Base-by-base conservation (phyloP, 2,797 vertebrate species). In the Ctenopoma kingsleyae region DNA sequence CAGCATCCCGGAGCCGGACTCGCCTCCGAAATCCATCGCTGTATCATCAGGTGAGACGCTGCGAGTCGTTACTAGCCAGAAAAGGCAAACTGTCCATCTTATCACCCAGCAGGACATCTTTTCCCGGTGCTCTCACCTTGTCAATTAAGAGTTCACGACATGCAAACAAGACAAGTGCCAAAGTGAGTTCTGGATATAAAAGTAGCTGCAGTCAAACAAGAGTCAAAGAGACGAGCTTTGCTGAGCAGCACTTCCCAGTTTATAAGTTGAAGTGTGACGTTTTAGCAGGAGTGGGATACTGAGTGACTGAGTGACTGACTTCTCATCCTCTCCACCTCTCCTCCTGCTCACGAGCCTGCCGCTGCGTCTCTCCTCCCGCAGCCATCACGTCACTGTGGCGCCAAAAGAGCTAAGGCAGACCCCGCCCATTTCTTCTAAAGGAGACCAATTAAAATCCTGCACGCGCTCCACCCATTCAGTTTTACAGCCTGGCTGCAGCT, bases 1-100 rank as follows among this genome's bases (percentile, higher is more conserved):
- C 57, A 86, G 78, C 84, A 88, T 89, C 71, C 94, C 94, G 3
- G 94, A 95, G 3, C 94, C 94, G 40, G 84, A 88, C 83, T 90
- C 94, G 1, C 56, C 90, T 67, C 71, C 87, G 6, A 53, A 66
- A 2, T 89, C 91, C 54, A 2, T 52, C 65, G 52, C 13, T 8
- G 71, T n/a, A 0, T 55, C 61, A 1, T 62, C 87, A 44, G 73
- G 53, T 25, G 78, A 63, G 40, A 67, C 53, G 11, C 23, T 12
- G 57, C 54, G 16, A 30, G 60, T 52, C 40, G 25, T 49, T 0
- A 78, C 0, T 1, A 91, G 56, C 54, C 63, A 71, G 16, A 91
- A 66, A 8, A 91, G 52, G 16, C 78, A 82, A 67, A 89, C 4
- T 0, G 88, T 81, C 81, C 80, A 85, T 16, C 48, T 74, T 0